A percentile compares a stretch with the other conserved stretches of the same genome.
These are phyloP conservation scores for Hippopotamyrus pictus DNA, from an alignment of 2,797 vertebrate species.

Conservation along the genomic window DNA sequence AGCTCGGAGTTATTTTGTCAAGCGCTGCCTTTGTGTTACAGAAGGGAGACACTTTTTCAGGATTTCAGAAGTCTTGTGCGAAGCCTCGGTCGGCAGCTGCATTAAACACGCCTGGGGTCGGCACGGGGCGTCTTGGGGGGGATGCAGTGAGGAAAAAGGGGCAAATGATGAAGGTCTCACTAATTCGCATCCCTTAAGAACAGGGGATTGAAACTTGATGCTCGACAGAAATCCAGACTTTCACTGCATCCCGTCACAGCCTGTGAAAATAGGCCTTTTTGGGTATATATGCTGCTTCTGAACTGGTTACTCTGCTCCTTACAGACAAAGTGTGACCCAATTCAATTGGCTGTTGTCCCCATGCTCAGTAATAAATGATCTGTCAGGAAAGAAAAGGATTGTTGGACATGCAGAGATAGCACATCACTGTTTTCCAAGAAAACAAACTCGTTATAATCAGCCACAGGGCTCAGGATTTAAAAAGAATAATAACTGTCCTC, in stretches of 20 bases:
- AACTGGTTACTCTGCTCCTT: not conserved
- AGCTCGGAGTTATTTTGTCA: not conserved
- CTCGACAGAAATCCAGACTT: not conserved
- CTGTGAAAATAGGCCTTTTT: not conserved
- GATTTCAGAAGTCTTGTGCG: not conserved
- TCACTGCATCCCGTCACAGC: not conserved
- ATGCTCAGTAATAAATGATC: slow-evolving; percentile 44
- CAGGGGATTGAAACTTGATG: not conserved
- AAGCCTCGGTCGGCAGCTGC: not conserved
- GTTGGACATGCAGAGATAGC: slow-evolving; percentile 45
- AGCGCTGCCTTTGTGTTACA: not conserved
- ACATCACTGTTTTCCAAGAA: slow-evolving; percentile 24
- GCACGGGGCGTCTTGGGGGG: not conserved
- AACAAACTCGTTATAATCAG: slow-evolving; percentile 38
- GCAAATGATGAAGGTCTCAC: not conserved
- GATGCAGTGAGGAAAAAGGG: not conserved
- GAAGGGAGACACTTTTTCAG: not conserved
- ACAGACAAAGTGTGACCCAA: slow-evolving; percentile 30
- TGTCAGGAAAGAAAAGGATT: slow-evolving; percentile 8
- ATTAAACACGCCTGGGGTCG: not conserved
- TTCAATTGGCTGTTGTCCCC: slow-evolving; percentile 39
- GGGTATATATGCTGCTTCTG: not conserved
- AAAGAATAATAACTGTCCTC: not conserved
- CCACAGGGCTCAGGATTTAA: not conserved
- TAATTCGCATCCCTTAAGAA: not conserved